Percentiles rank a stretch among this genome's conserved stretches.
These are phyloP conservation scores for Galleria mellonella DNA, from an alignment of 1,140 invertebrate genomes.

Conservation along the genomic window DNA sequence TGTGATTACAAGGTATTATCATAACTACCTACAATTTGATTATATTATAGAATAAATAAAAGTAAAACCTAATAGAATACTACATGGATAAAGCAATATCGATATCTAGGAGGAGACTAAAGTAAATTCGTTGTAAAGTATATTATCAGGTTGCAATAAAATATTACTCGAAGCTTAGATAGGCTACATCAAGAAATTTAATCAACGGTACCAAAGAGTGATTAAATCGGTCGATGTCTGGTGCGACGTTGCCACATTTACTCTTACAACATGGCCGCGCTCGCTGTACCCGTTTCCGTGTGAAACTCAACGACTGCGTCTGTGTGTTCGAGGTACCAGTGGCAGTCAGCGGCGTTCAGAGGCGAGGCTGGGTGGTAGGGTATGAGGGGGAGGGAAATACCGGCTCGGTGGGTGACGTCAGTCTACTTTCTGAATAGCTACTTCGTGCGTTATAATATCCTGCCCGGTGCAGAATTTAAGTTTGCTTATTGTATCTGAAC, in stretches of 20 bases:
- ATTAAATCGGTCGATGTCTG: slow-evolving; percentile 72
- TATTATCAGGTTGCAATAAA: too few relatives aligned
- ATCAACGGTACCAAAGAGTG: slow-evolving; percentile 29
- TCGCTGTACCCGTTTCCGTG: slow-evolving; percentile 66
- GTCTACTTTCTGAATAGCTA: slow-evolving; percentile 60
- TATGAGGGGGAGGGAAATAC: slow-evolving; percentile 51
- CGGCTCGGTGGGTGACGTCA: slow-evolving; percentile 62
- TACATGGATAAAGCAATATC: too few relatives aligned
- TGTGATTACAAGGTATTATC: too few relatives aligned
- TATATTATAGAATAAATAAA: too few relatives aligned
- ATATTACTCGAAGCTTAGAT: too few relatives aligned
- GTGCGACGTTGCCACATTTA: slow-evolving; percentile 69
- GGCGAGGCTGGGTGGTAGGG: slow-evolving; percentile 29
- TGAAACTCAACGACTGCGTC: slow-evolving; percentile 62
- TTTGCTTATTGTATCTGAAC: too few relatives aligned
- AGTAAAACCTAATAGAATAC: too few relatives aligned
- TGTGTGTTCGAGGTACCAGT: slow-evolving; percentile 46
- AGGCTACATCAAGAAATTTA: slow-evolving; percentile 12
- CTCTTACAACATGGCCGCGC: slow-evolving; percentile 69
- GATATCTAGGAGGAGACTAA: too few relatives aligned
- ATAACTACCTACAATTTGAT: too few relatives aligned
- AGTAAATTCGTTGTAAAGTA: too few relatives aligned
- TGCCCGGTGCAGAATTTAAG: neutral
- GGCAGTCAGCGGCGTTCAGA: slow-evolving; percentile 36
- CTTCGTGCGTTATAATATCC: slow-evolving; percentile 7